Evolutionary conservation across 2,113 vertebrate species (phyloP), one percentile per base, ranked within the genome.

Genomic region (Tricholaema leucomelas): DNA sequence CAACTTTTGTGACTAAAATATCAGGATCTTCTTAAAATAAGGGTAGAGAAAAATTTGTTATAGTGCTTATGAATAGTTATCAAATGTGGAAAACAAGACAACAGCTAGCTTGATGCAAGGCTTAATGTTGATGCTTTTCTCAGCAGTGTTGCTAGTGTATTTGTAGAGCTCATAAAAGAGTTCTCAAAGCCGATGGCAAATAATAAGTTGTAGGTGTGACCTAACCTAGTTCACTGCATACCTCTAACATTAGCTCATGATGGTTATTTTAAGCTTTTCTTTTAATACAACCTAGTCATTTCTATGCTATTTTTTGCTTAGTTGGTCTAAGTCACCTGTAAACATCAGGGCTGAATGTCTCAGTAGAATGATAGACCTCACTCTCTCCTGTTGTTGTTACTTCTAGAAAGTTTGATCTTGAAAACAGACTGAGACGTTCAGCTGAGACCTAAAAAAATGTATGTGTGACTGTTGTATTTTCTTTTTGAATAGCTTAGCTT

Each of bases 261-360:
- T 1, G 6, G 64, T 85, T 95, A 85, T 94, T 96, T 97, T 95
- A 90, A 78, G 74, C 40, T 87, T 65, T 82, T 90, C 83, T 94
- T 96, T 96, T 95, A 90, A 91, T 93, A 94, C 83, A 85, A 96
- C 54, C 82, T 70, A 92, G 42, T 76, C 81, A 95, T 95, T 97
- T 95, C 64, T 85, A 85, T 87, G 56, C 84, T 94, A 88, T 96
- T 95, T 96, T 96, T 90, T 91, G 35, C 66, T 48, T 61, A 35
- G 33, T 60, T 74, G 87, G 65, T 87, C 27, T 60, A 78, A 74
- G 90, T 36, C 87, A 91, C 80, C 80, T 95, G 69, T 95, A 81
- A 95, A 94, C 71, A 92, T 20, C 42, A 89, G 52, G 36, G n/a
- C n/a, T 70, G 28, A 33, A 55, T 6, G 12, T 91, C 60, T 74